Evolutionary conservation across 2,797 vertebrate species (phyloP), one percentile per base, ranked within the genome.

Genomic region (Phrynocephalus forsythii): DNA sequence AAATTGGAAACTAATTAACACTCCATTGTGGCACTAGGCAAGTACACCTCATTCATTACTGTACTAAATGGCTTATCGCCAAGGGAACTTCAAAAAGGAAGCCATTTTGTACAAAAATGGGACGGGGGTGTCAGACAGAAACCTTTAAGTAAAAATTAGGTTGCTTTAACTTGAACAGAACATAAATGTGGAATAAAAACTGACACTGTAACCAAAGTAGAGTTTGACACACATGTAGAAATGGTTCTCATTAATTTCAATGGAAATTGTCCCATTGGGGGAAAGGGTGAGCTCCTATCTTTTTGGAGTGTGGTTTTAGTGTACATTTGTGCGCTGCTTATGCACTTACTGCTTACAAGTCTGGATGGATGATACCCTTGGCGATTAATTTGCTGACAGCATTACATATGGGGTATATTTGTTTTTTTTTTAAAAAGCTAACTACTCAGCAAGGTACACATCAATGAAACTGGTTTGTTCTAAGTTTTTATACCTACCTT

Each of bases 1-100:
- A 87, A 93, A 85, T 56, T 90, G 86, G 71, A 83, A 89, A 85
- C 88, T 48, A 26, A 86, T 91, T 91, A 90, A 44, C 44, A 89
- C 81, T 93, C 88, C 81, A 38, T 77, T 88, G 67, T n/a, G 69
- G 86, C 66, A 84, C 67, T 48, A 63, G 28, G 79, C 86, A 71
- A 15, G 50, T 85, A 84, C 48, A 91, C 82, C 63, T 87, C 11
- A 75, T 78, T 88, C 81, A 20, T 76, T 72, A 63, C 26, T 63
- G 84, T 91, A 85, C 33, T 33, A 80, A 85, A 38, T 86, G 85
- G 68, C 44, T n/a, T 88, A 81, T 56, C 76, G 87, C 63, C 78
- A 85, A 56, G 71, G 48, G 63, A 85, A 76, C 24, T 68, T 76
- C 75, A 28, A 83, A 15, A 50, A 83, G 72, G 30, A 48, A 81